phyloP scores from a whole-genome alignment of 2,113 vertebrate genomes.

The Chrysemys picta region DNA sequence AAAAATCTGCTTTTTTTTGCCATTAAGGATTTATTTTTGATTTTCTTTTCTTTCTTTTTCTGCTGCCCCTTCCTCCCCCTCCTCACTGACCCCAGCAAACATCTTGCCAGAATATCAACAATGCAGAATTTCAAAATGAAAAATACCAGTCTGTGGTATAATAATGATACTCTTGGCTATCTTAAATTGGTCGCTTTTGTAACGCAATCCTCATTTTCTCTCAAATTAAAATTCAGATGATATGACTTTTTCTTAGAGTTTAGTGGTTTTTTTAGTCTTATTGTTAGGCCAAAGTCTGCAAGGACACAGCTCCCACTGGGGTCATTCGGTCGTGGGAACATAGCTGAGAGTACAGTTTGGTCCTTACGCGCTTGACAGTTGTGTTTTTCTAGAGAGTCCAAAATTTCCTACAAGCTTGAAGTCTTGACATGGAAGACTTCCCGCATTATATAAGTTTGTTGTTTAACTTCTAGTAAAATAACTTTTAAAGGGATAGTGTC shows the following conservation, averaged over 20 bases:
- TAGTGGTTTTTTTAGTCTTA: conserved; percentile 12
- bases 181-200: neutral
- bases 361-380: neutral
- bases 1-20: conserved; percentile 39
- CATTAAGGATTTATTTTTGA: conserved; percentile 61
- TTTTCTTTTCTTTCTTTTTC: conserved; percentile 25
- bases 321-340: conserved; percentile 9
- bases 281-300: conserved; percentile 15
- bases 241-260: neutral
- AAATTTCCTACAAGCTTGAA: neutral
- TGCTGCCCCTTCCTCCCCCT: neutral
- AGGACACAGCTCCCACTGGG: neutral
- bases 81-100: neutral
- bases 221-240: conserved; percentile 14
- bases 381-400: conserved; percentile 14
- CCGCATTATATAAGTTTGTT: neutral
- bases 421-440: neutral
- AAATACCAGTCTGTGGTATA: neutral
- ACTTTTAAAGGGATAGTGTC: neutral
- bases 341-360: neutral
- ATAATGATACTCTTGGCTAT: neutral
- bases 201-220: neutral
- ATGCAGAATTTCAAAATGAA: neutral
- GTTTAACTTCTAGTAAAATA: neutral
- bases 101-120: neutral